Percentiles rank a stretch among this genome's conserved stretches.
phyloP scores from a whole-genome alignment of 2,888 invertebrate genomes.

The Apantesis nais region DNA sequence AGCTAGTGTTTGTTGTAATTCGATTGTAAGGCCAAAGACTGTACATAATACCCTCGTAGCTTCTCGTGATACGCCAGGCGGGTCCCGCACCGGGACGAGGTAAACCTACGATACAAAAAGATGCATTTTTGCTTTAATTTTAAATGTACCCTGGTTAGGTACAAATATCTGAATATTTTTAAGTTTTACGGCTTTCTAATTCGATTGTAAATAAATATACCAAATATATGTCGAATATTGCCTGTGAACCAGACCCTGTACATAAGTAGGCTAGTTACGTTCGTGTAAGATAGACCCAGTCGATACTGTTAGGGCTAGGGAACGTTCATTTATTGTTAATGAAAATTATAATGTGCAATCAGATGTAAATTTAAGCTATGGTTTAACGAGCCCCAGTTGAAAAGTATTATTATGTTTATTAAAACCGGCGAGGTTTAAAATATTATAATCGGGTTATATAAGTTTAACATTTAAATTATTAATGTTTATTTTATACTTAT shows the following conservation, averaged over 20 bases:
- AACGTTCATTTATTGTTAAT: constrained; percentile 76
- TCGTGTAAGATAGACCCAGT: constrained; percentile 68
- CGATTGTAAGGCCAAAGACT: constrained; percentile 83
- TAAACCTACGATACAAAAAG: constrained; percentile 80
- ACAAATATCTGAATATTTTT: constrained; percentile 79
- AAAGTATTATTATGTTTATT: constrained; percentile 86
- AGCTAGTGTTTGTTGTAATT: constrained; percentile 67
- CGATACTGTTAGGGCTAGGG: constrained; percentile 60
- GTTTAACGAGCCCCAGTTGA: constrained; percentile 79
- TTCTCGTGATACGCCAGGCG: constrained; percentile 66
- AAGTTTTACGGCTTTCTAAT: constrained; percentile 71
- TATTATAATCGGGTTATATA: constrained; percentile 83
- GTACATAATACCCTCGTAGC: constrained; percentile 71
- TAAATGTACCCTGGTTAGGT: constrained; percentile 76
- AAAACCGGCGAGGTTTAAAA: constrained; percentile 83
- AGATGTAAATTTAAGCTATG: constrained; percentile 80
- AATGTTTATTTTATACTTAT: constrained; percentile 79
- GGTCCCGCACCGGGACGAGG: constrained; percentile 55
- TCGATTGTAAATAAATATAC: constrained; percentile 83
- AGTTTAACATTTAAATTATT: constrained; percentile 83
- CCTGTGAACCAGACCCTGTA: constrained; percentile 67
- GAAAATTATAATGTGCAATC: constrained; percentile 82
- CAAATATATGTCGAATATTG: constrained; percentile 78
- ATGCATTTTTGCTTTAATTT: constrained; percentile 84
- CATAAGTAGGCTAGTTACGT: constrained; percentile 70